Conservation (phyloP, 2,797 vertebrate genomes). For the Champsocephalus esox region DNA sequence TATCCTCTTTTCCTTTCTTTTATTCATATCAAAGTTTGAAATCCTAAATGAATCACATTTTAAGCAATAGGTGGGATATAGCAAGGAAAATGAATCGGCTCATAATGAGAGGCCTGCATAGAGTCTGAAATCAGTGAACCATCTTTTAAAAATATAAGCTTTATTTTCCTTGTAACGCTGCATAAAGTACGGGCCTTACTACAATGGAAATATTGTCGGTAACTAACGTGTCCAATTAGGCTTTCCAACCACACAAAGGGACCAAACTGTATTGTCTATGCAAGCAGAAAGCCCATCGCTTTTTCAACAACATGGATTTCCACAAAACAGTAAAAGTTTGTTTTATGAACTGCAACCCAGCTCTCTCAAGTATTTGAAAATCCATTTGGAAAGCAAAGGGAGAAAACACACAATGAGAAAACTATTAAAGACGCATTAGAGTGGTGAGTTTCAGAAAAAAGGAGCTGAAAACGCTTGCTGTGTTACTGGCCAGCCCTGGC, state of each 20-base stretch:
- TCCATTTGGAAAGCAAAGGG: conserved; percentile 59
- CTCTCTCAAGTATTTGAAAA: conserved; percentile 61
- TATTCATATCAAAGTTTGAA: too few relatives aligned
- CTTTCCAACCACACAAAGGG: conserved; percentile 50
- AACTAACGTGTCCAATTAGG: conserved; percentile 40
- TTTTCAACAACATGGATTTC: conserved; percentile 48
- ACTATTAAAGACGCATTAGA: conserved; percentile 72
- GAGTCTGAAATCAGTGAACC: conserved; percentile 1
- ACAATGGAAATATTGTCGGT: conserved; percentile 8
- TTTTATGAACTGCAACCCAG: conserved; percentile 50
- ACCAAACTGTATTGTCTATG: conserved; percentile 25
- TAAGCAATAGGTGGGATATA: not conserved
- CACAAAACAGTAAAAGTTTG: conserved; percentile 42
- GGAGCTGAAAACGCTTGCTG: conserved; percentile 65
- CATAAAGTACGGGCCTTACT: not conserved
- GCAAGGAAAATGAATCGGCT: not conserved
- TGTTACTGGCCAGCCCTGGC: conserved; percentile 57
- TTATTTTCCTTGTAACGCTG: not conserved
- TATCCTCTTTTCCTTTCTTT: too few relatives aligned
- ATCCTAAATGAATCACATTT: too few relatives aligned
- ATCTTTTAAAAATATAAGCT: not conserved
- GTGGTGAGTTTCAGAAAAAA: conserved; percentile 23
- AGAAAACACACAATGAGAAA: conserved; percentile 57
- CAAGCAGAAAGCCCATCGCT: conserved; percentile 37
- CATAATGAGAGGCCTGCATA: not conserved